Percentiles rank a stretch among this genome's conserved stretches.
Evolutionary conservation across 30 jellyfish, hydroid and myxozoan species (phyloP).

Genomic region (Haliclystus octoradiatus): DNA sequence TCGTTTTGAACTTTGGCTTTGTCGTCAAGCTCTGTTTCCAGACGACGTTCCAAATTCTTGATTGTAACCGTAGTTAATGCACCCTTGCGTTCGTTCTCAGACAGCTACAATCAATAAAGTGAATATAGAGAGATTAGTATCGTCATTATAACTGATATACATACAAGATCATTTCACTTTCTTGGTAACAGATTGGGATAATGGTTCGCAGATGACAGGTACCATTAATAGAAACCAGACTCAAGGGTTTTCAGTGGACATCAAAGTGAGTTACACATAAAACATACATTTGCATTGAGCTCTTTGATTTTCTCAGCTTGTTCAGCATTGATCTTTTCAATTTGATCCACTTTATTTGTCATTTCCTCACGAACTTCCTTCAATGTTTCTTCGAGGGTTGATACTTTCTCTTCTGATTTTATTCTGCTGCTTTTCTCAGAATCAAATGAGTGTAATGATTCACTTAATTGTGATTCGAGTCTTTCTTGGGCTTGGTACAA

Average conservation of each 20-base stretch:
- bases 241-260: too few species aligned
- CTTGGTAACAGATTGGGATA: too few species aligned
- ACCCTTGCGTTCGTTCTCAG: slow-evolving; percentile 65
- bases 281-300: slow-evolving; percentile 40
- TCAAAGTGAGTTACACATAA: too few species aligned
- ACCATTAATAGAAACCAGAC: too few species aligned
- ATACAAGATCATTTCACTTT: too few species aligned
- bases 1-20: slow-evolving; percentile 62
- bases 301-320: slow-evolving; percentile 59
- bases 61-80: slow-evolving; percentile 64
- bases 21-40: slow-evolving; percentile 74
- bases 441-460: slow-evolving; percentile 62
- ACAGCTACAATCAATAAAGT: slow-evolving; percentile 25
- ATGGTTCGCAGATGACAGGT: too few species aligned
- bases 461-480: slow-evolving; percentile 83
- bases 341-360: slow-evolving; percentile 35
- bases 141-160: too few species aligned
- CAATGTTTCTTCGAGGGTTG: slow-evolving; percentile 44
- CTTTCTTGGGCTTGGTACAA: slow-evolving; percentile 91
- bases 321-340: slow-evolving; percentile 31
- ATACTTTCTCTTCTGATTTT: slow-evolving; percentile 62
- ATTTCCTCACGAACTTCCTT: slow-evolving; percentile 44
- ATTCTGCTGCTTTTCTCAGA: slow-evolving; percentile 32
- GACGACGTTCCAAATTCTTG: slow-evolving; percentile 69
- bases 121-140: too few species aligned